phyloP scores from a whole-genome alignment of 2,113 vertebrate species.

The Pristiophorus japonicus region DNA sequence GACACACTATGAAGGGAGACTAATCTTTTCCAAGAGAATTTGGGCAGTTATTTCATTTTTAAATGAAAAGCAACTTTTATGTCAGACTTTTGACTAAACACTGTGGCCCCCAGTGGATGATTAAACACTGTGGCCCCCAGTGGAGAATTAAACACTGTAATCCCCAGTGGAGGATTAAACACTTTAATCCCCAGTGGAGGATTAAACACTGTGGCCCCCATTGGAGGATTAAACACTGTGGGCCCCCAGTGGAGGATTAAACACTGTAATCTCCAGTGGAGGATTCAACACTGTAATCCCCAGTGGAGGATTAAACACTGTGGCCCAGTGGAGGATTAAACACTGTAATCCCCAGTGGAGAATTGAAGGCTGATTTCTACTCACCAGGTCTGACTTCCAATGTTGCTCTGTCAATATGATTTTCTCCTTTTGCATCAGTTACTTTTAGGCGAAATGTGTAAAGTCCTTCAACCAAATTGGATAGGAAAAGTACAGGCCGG shows the following conservation, averaged over 20 bases:
- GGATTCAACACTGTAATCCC: no score
- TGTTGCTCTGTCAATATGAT: slow-evolving; percentile 60
- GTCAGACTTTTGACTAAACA: background rate
- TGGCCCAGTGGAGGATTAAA: background rate
- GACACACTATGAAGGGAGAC: background rate
- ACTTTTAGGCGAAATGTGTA: slow-evolving; percentile 88
- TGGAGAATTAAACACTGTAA: no score
- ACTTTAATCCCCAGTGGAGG: no score
- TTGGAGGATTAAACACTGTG: no score
- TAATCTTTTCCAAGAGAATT: background rate
- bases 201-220: no score
- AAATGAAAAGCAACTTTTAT: background rate
- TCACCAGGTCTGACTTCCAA: slow-evolving; percentile 87
- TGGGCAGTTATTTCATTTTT: background rate
- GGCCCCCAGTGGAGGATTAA: no score
- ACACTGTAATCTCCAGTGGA: no score
- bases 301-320: no score
- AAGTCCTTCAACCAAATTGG: slow-evolving; percentile 86
- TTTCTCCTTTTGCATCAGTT: slow-evolving; percentile 91
- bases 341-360: background rate
- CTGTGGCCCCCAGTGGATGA: no score
- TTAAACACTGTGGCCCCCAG: no score
- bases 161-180: no score
- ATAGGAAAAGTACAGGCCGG: slow-evolving; percentile 81
- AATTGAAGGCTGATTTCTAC: slow-evolving; percentile 39